Base-by-base conservation (phyloP, 2,797 vertebrate genomes). In the Enteromius fasciolatus region DNA sequence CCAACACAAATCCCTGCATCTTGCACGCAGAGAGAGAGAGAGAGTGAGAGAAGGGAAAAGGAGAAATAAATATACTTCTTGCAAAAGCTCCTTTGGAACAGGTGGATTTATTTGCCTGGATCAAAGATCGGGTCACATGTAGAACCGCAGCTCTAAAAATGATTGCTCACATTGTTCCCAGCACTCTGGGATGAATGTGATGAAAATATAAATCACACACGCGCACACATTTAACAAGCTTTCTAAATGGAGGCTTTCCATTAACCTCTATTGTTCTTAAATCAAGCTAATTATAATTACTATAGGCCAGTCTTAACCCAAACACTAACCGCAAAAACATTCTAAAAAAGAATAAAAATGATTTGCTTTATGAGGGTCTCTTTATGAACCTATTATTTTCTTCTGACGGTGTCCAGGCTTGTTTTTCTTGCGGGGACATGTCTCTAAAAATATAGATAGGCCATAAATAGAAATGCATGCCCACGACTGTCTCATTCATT, bases 71-170 rank as follows among this genome's bases (percentile, higher is more conserved):
- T 39, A 80, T 28, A 54, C 68, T 46, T 63, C 74, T 50, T 64
- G 36, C 52, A 44, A 83, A 78, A 78, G 48, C 44, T 88, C 87
- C 86, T 90, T 90, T 88, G 59, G 76, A 93, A 92, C 92, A 93
- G 93, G 92, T 93, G 92, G 92, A 93, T 94, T 93, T 93, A 91
- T 88, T 90, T 92, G 90, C 86, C 75, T 87, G 88, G 92, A 91
- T 92, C 89, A 93, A 92, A 92, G 89, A 88, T 79, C 78, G 83
- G 85, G 90, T 74, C 54, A 81, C 88, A 86, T 83, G 83, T 85
- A 88, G 86, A 91, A 90, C 87, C 90, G 85, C 86, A 84, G 87
- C 85, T 85, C 68, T 88, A 88, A 89, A 89, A 88, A 89, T 17
- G 86, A 89, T 89, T 86, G 91, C 91, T 91, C 86, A 87, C 87